Percentiles rank a stretch among this genome's conserved stretches.
Evolutionary conservation across 2,797 vertebrate species (phyloP).

Genomic region (Naso thynnoides): DNA sequence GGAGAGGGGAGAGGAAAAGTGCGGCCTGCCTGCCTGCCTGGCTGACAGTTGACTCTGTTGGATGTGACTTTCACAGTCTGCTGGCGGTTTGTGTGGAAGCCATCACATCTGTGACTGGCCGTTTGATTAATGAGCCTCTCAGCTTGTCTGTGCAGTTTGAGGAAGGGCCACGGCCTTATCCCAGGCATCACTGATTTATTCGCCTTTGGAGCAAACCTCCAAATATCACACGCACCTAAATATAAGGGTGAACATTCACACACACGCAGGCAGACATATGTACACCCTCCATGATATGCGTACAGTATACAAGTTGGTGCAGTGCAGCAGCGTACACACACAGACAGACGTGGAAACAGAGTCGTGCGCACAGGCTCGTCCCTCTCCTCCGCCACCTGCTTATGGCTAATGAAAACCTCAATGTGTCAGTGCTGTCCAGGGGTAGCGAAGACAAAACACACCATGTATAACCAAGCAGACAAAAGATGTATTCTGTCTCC

Average conservation of each 20-base stretch:
- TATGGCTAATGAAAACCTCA: conserved; percentile 94
- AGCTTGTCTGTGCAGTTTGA: conserved; percentile 92
- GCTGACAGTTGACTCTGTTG: conserved; percentile 91
- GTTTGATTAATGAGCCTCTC: conserved; percentile 99
- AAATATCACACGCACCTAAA: conserved; percentile 84
- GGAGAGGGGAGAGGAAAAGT: conserved; percentile 62
- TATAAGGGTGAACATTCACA: conserved; percentile 86
- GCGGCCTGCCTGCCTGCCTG: conserved; percentile 77
- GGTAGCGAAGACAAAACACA: conserved; percentile 88
- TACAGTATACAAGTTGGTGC: conserved; percentile 64
- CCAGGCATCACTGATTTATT: conserved; percentile 94
- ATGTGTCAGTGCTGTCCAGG: conserved; percentile 89
- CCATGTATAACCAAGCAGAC: conserved; percentile 89
- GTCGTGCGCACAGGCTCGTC: conserved; percentile 49
- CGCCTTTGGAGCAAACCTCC: conserved; percentile 87
- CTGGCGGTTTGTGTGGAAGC: conserved; percentile 94
- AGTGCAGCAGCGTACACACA: conserved; percentile 51
- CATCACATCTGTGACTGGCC: conserved; percentile 97
- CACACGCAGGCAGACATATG: conserved; percentile 73
- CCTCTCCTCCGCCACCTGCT: conserved; percentile 85
- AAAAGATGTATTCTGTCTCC: conserved; percentile 91
- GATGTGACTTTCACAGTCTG: conserved; percentile 99
- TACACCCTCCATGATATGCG: conserved; percentile 69
- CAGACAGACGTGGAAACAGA: conserved; percentile 50
- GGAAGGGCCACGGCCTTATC: conserved; percentile 92